Conservation (phyloP, 2,797 vertebrate genomes). For the Anas bahamensis region DNA sequence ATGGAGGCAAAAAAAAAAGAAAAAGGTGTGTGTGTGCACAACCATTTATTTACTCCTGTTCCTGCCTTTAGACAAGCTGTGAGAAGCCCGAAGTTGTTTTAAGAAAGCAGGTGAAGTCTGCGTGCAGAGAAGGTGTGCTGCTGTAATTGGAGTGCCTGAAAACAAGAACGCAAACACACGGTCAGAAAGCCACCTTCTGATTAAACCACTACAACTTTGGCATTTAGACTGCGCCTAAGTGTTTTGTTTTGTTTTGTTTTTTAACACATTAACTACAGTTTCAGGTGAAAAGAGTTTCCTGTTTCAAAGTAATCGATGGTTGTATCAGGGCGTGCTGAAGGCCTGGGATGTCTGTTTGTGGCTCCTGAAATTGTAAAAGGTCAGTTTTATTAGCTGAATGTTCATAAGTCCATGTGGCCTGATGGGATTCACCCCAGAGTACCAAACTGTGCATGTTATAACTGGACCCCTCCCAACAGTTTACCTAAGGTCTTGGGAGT, state of each 20-base stretch:
- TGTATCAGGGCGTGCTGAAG: rapidly evolving
- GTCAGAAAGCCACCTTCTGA: not conserved
- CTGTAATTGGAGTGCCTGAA: not conserved
- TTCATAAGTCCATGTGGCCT: not conserved
- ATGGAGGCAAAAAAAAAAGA: not conserved
- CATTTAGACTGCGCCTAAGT: not conserved
- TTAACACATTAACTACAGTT: not conserved
- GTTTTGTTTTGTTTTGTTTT: not conserved
- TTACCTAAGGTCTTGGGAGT: not conserved
- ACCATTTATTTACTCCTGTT: not conserved
- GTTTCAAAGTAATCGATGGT: not conserved
- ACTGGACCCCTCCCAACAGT: not conserved
- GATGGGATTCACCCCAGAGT: not conserved
- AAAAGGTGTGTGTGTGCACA: not conserved
- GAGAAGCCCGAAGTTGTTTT: not conserved
- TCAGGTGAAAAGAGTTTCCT: not conserved
- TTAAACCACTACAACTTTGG: rapidly evolving
- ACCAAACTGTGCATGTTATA: not conserved
- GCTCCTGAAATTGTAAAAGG: not conserved
- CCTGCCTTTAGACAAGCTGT: not conserved
- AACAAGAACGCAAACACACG: rapidly evolving
- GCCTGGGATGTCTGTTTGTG: not conserved
- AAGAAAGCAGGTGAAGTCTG: not conserved
- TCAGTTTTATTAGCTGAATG: not conserved
- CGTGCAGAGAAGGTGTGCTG: not conserved